A percentile compares a stretch with the other conserved stretches of the same genome.
Conservation (phyloP, 2,888 invertebrate genomes). For the Drosophila lutescens region DNA sequence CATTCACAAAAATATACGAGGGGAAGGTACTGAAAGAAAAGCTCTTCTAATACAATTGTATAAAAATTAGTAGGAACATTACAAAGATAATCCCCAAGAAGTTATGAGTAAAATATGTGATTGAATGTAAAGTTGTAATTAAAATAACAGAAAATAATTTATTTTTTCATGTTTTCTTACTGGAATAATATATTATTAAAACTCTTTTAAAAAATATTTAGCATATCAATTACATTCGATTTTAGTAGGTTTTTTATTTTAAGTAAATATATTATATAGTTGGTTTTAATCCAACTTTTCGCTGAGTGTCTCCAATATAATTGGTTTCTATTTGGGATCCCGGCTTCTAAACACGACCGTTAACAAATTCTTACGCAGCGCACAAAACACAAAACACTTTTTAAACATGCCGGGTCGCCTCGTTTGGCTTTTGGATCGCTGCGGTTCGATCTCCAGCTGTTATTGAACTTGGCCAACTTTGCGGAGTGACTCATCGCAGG, state of each 20-base stretch:
- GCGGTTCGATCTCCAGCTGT: slow-evolving; percentile 62
- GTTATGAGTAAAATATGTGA: no score
- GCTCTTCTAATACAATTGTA: no score
- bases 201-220: no score
- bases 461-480: slow-evolving; percentile 74
- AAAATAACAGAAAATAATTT: no score
- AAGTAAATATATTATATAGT: no score
- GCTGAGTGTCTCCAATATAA: slow-evolving; percentile 15
- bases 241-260: no score
- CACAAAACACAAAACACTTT: slow-evolving; percentile 40
- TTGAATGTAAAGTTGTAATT: no score
- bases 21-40: background rate
- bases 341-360: slow-evolving; percentile 67
- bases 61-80: no score
- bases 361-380: slow-evolving; percentile 76
- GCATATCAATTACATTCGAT: no score
- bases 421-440: slow-evolving; percentile 9
- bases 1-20: slow-evolving; percentile 73
- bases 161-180: no score
- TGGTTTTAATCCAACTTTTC: background rate
- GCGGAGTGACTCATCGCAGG: slow-evolving; percentile 49
- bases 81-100: no score
- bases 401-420: slow-evolving; percentile 30
- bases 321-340: slow-evolving; percentile 30
- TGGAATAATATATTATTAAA: no score